Conservation (phyloP, 2,113 vertebrate genomes). For the Menidia beryllina region DNA sequence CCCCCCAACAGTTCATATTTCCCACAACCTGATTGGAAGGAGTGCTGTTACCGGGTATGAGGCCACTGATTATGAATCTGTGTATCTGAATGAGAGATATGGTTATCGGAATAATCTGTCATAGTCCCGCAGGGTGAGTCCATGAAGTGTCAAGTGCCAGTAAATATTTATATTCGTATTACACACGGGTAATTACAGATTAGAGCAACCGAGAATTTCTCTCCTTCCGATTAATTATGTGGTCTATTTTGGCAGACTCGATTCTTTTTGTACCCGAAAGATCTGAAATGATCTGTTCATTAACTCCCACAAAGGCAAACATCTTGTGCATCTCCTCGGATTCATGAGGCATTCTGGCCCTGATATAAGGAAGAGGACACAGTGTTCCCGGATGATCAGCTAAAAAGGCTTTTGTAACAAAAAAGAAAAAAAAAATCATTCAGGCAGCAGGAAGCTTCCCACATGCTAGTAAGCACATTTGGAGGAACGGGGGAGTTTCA, state of each 20-base stretch:
- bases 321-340: conserved; percentile 26
- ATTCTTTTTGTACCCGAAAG: conserved; percentile 2
- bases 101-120: not conserved
- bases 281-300: conserved; percentile 27
- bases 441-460: conserved; percentile 58
- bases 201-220: too few species aligned
- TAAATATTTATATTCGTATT: too few species aligned
- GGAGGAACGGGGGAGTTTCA: conserved; percentile 38
- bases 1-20: conserved; percentile 69
- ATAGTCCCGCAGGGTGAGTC: too few species aligned
- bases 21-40: conserved; percentile 67
- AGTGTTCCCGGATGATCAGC: conserved; percentile 44
- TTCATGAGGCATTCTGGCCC: conserved; percentile 35
- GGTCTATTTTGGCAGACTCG: conserved; percentile 19
- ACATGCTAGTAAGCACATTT: conserved; percentile 65
- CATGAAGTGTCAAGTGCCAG: too few species aligned
- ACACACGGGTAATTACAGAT: too few species aligned
- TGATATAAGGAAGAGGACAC: conserved; percentile 38
- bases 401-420: conserved; percentile 38
- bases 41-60: conserved; percentile 54
- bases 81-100: not conserved
- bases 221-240: not conserved
- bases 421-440: conserved; percentile 16
- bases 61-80: conserved; percentile 36
- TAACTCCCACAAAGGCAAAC: conserved; percentile 18